Conservation (phyloP, 2,113 vertebrate genomes). For the Apus apus region DNA sequence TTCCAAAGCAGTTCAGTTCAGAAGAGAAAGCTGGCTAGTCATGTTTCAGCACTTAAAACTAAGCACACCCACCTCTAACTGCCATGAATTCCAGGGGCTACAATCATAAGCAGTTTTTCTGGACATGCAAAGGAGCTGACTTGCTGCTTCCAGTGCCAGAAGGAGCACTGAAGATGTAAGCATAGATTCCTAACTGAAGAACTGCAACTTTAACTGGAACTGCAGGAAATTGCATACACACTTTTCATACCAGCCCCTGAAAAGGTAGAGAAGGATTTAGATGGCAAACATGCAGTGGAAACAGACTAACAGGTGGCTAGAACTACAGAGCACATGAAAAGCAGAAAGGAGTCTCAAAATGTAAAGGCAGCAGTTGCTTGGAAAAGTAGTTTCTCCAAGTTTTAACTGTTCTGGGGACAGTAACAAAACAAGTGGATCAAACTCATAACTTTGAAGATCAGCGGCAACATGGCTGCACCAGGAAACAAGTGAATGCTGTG, state of each 20-base stretch:
- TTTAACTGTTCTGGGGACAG: background rate
- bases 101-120: background rate
- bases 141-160: background rate
- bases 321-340: background rate
- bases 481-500: background rate
- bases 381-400: background rate
- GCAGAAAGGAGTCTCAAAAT: background rate
- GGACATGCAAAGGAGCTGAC: accelerated
- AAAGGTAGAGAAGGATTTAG: background rate
- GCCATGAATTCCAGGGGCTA: background rate
- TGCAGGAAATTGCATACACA: background rate
- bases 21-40: background rate
- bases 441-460: background rate
- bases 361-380: background rate
- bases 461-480: background rate
- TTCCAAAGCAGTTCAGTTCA: background rate
- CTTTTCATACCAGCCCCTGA: background rate
- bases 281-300: background rate
- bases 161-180: background rate
- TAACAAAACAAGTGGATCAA: background rate
- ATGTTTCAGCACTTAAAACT: background rate
- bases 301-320: background rate
- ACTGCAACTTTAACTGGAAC: background rate
- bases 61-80: background rate
- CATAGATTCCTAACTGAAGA: background rate